phyloP scores from a whole-genome alignment of 2,113 vertebrate species.

The Chitala chitala region DNA sequence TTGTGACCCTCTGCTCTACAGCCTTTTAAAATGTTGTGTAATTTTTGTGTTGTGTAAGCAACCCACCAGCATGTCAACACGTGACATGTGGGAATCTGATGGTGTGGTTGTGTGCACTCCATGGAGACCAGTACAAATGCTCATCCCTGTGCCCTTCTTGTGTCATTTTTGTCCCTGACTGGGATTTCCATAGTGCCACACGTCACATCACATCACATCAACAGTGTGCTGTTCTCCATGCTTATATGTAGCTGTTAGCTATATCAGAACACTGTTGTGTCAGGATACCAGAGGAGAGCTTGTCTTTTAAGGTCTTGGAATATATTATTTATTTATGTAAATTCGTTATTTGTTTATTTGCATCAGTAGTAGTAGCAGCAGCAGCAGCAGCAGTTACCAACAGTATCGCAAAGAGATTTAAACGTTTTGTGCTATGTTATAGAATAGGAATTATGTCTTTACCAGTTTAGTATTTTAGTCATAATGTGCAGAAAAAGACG shows the following conservation, averaged over 20 bases:
- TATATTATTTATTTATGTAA: no score
- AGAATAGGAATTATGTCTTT: neutral
- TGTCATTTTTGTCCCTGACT: slow-evolving; percentile 32
- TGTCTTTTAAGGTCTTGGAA: slow-evolving; percentile 15
- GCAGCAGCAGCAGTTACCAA: no score
- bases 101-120: neutral
- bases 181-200: slow-evolving; percentile 9
- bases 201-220: neutral
- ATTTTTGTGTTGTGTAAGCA: no score
- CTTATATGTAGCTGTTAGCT: slow-evolving; percentile 32
- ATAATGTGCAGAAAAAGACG: neutral
- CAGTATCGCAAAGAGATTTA: no score
- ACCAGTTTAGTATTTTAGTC: neutral
- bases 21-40: no score
- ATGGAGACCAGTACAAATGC: neutral
- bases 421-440: neutral
- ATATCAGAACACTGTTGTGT: slow-evolving; percentile 43
- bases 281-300: slow-evolving; percentile 38
- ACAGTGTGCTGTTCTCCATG: slow-evolving; percentile 31
- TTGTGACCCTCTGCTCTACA: no score
- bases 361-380: slow-evolving; percentile 22
- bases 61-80: no score
- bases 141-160: neutral
- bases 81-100: neutral
- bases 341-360: slow-evolving; percentile 51